Base-by-base conservation (phyloP, 2,888 invertebrate species). In the Meiosimyza decipiens region DNA sequence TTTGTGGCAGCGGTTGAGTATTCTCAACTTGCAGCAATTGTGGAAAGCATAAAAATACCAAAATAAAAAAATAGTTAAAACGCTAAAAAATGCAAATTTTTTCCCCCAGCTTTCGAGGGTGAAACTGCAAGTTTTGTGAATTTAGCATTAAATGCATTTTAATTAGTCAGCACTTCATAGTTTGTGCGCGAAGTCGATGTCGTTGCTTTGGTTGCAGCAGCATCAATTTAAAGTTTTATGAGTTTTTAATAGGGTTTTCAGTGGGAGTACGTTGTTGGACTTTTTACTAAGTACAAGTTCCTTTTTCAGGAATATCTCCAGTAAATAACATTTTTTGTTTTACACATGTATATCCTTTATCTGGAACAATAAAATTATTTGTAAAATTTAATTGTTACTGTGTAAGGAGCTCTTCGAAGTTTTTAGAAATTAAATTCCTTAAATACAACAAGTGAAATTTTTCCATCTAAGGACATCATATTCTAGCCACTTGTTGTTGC, bases 101-200 rank as follows among this genome's bases (percentile, higher is more conserved):
- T 28, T 62, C 50, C 40, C 55, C 60, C 64, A 33, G 49, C 47
- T 60, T 65, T 18, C 59, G 63, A 22, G 33, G 12, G 5, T 28
- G 16, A 54, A 67, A 28, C 51, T 71, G 55, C 50, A 64, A 71
- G 47, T 64, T 71, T 63, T 22, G n/a, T 7, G 52, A 75, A 72
- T 74, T 77, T 73, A 72, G 74, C 74, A 74, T 69, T 76, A 78
- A 78, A 77, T 77, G 76, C 72, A 77, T 77, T 78, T 79, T 79
- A 77, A 79, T 78, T 76, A 72, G 75, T 74, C 54, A 54, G 55
- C 54, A 57, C 13, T 69, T 57, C 40, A 18, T 16, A 16, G 66
- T 66, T 52, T 2, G 55, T 52, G 7, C 33, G 33, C 12, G 9
- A 49, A 50, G 49, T 18, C 47, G 22, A n/a, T 54, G n/a, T 54